Evolutionary conservation across 2,888 invertebrate species (phyloP).

Genomic region (Rhagophthalmus giganteus): DNA sequence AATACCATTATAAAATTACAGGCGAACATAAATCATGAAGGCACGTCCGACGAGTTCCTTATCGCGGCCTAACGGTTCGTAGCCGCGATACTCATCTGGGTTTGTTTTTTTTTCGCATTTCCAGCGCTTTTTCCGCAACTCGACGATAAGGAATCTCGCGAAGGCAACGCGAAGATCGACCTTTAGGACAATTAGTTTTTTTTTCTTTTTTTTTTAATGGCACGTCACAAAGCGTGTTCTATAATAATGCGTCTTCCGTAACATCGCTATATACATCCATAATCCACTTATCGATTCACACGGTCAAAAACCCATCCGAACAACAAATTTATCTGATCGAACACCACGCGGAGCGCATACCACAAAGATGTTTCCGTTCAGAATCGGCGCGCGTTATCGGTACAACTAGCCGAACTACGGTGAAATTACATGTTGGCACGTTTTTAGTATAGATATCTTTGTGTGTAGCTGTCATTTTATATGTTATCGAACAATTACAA

Average conservation of each 20-base stretch:
- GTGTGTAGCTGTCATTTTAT: constrained; percentile 54
- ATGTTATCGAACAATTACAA: constrained; percentile 54
- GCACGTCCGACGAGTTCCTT: too few relatives aligned
- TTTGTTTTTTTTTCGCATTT: too few relatives aligned
- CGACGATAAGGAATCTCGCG: too few relatives aligned
- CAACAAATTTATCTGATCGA: constrained; percentile 53
- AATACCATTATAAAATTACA: too few relatives aligned
- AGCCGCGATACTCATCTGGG: too few relatives aligned
- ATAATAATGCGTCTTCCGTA: constrained; percentile 21
- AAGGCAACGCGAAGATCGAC: too few relatives aligned
- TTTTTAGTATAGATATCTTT: constrained; percentile 48
- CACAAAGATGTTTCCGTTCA: constrained; percentile 47
- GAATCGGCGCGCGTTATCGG: constrained; percentile 1
- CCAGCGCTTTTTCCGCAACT: too few relatives aligned
- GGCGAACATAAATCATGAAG: too few relatives aligned
- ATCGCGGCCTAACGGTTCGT: too few relatives aligned
- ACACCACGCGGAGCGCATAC: constrained; percentile 47
- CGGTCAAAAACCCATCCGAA: constrained; percentile 54
- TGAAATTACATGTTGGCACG: constrained; percentile 46
- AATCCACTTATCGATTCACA: constrained; percentile 55
- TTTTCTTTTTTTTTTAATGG: constrained; percentile 8
- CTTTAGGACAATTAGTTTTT: too few relatives aligned
- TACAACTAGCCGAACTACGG: constrained; percentile 23
- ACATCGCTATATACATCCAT: constrained; percentile 44
- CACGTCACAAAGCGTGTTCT: constrained; percentile 33